Evolutionary conservation across 30 jellyfish, hydroid and myxozoan genomes (phyloP), one percentile per base, ranked within the genome.

Genomic region (Pelagia noctiluca): DNA sequence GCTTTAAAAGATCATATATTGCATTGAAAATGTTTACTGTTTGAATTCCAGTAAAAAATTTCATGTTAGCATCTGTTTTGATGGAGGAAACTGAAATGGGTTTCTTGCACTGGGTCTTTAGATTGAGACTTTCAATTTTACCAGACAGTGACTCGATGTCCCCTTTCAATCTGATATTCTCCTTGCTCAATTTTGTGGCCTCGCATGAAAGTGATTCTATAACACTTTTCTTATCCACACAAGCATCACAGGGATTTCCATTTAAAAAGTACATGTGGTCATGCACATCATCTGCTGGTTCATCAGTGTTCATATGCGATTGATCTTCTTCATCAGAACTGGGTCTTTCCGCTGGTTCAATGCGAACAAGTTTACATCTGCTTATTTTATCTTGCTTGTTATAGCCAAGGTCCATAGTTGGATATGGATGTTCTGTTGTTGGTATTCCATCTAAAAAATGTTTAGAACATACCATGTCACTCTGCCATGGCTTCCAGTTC

Each of bases 371-470:
- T 33, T 67, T n/a, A 13, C 80, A 32, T 24, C 31, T 67, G 24
- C 7, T 8, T 42, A 42, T 67, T 35, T 35, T 21, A 26, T 54
- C 80, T 28, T 22, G 22, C 49, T 48, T 30, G 8, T 70, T 70
- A 49, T 72, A 48, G 1, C 84, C 84, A 49, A 72, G 7, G 7
- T 46, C 67, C 1, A 46, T 3, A 2, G 72, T 18, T 42, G 71
- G 72, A 48, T 35, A 42, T 24, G 71, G 72, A 30, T 47, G 47
- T 23, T 72, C 84, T 1, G 2, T 22, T 5, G 71, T 72, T 46
- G 84, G 72, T 42, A 5, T 72, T 72, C 84, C 84, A 47, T 72
- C 84, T 0, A 46, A 25, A 30, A 47, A 72, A 72, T 72, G 52
- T n/a, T 72, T 72, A 13, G 71, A 72, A 54, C 52, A 72, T 2